Conservation (phyloP, 1,140 invertebrate genomes). For the Zaprionus tsacasi region DNA sequence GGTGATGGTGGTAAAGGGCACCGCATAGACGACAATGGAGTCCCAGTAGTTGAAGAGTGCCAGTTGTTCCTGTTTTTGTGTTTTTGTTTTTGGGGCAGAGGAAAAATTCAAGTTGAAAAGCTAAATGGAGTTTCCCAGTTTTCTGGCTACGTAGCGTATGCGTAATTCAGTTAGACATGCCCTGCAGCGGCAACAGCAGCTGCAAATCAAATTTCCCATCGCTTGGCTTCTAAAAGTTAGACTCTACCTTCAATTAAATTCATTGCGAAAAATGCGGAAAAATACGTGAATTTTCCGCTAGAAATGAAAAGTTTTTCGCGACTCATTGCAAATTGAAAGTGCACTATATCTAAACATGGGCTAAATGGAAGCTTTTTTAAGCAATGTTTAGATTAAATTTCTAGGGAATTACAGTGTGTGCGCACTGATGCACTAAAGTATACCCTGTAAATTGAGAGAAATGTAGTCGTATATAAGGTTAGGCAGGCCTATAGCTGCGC, state of each 20-base stretch:
- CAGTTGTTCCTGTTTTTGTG: slow-evolving; percentile 83
- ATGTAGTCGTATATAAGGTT: neutral
- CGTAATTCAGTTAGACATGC: slow-evolving; percentile 35
- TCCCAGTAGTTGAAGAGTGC: slow-evolving; percentile 89
- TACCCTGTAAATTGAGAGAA: neutral
- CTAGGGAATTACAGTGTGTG: neutral
- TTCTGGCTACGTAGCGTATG: slow-evolving; percentile 29
- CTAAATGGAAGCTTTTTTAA: neutral
- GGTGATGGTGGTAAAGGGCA: slow-evolving; percentile 89
- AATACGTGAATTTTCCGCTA: neutral
- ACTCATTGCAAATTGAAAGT: neutral
- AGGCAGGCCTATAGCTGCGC: neutral
- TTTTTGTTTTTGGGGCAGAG: slow-evolving; percentile 8
- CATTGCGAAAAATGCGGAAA: neutral
- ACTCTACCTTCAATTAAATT: neutral
- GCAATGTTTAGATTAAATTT: neutral
- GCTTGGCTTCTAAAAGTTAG: neutral
- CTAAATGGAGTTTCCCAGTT: neutral
- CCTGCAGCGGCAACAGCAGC: neutral
- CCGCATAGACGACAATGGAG: slow-evolving; percentile 88
- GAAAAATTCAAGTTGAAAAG: neutral
- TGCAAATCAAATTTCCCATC: slow-evolving; percentile 9
- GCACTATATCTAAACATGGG: neutral
- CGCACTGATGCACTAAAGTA: neutral
- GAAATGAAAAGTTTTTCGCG: neutral